Evolutionary conservation across 2,888 invertebrate species (phyloP).

Genomic region (Mythimna ferrago): DNA sequence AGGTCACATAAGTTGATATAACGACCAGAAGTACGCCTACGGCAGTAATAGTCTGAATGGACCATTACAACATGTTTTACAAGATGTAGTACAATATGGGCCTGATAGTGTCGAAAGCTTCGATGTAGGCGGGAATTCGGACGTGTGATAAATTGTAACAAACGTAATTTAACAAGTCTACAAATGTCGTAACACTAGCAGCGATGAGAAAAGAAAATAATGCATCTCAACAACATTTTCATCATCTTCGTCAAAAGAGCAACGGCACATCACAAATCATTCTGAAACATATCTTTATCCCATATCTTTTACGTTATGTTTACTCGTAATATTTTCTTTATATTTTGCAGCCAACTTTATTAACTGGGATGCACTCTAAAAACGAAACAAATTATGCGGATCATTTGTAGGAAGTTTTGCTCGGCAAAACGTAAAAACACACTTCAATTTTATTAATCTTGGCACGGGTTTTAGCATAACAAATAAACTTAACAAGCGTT

Average conservation of each 20-base stretch:
- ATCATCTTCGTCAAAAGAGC: constrained; percentile 23
- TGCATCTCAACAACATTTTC: constrained; percentile 17
- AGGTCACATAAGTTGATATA: constrained; percentile 71
- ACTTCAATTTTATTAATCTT: constrained; percentile 72
- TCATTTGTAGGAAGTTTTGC: constrained; percentile 48
- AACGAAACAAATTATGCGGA: constrained; percentile 51
- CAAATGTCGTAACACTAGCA: constrained; percentile 37
- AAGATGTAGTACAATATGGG: constrained; percentile 67
- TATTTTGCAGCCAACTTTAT: constrained; percentile 33
- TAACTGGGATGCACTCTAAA: constrained; percentile 55
- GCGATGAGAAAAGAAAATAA: constrained; percentile 3
- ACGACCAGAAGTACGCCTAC: constrained; percentile 62
- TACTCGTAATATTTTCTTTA: constrained; percentile 30
- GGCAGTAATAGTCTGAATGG: constrained; percentile 68
- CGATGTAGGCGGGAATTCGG: constrained; percentile 68
- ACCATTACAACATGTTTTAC: constrained; percentile 71
- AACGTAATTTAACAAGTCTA: constrained; percentile 35
- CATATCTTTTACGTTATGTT: constrained; percentile 33
- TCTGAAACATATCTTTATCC: constrained; percentile 36
- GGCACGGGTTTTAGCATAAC: constrained; percentile 76
- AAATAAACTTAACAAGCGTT: constrained; percentile 76
- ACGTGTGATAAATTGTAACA: constrained; percentile 60
- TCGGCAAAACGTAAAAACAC: constrained; percentile 51
- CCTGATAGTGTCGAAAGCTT: constrained; percentile 69
- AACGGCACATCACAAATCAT: constrained; percentile 30